Base-by-base conservation (phyloP, 2,113 vertebrate species). In the Carassius auratus region DNA sequence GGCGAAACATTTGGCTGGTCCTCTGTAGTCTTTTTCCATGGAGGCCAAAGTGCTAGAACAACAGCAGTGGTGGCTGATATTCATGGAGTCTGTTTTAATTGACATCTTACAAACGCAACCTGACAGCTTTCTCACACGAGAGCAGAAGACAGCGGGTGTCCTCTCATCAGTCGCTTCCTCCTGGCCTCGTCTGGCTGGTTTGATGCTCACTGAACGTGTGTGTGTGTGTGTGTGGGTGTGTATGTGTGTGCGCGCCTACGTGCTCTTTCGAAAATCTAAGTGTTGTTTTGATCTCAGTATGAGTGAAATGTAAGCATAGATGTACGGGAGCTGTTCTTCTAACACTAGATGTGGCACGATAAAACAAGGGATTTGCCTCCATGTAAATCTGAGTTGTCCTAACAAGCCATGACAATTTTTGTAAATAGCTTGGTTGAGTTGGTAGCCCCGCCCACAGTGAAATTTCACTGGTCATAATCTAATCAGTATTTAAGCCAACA, bases 81-180 rank as follows among this genome's bases (percentile, higher is more conserved):
- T 87, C 69, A 73, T 76, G 59, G 83, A 76, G 30, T 64, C 68
- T 38, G 76, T 33, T 87, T 81, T 85, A 87, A 87, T 85, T 87
- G 83, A 87, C 86, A 85, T 61, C 86, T 75, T 66, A 74, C 83
- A 64, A 87, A 87, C 77, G 48, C 69, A 66, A 55, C 57, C 45
- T 76, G 86, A 85, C 83, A 84, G 76, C 68, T 76, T 42, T 76
- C 42, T 45, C 57, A 68, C 68, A 57, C 4, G 64, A 75, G 59
- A 87, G 76, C 68, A 73, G 76, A 50, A 75, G 83, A 81, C 45
- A 62, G 57, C 33, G 83, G 86, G 82, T 79, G 69, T 75, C 69
- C 83, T 75, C 23, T 79, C 62, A 69, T 73, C 83, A 75, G 68
- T 75, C 83, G 50, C 83, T 30, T 76, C 68, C 69, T 75, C 50